Percentiles rank a stretch among this genome's conserved stretches.
These are phyloP conservation scores for Phania funesta DNA, from an alignment of 2,888 invertebrate genomes.

Conservation along the genomic window DNA sequence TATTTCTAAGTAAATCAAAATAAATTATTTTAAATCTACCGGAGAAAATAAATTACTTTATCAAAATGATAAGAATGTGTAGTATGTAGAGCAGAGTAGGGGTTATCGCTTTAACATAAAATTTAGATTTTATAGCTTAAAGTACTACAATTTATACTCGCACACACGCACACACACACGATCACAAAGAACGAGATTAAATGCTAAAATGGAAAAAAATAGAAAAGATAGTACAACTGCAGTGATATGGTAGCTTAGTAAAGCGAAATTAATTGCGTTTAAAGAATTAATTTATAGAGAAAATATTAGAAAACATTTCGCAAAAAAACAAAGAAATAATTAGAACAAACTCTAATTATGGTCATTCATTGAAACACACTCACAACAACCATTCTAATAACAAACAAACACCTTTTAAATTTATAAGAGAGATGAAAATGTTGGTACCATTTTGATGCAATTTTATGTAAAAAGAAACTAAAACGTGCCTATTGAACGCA, in stretches of 20 bases:
- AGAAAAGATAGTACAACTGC: not conserved
- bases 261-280: conserved; percentile 54
- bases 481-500: not conserved
- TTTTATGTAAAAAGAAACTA: not conserved
- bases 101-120: conserved; percentile 52
- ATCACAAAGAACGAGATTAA: conserved; percentile 50
- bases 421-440: not conserved
- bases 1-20: not conserved
- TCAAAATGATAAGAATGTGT: conserved; percentile 45
- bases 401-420: not conserved
- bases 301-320: conserved; percentile 22
- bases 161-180: not conserved
- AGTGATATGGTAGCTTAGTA: conserved; percentile 29
- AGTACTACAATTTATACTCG: conserved; percentile 28
- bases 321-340: conserved; percentile 50
- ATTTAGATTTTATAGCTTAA: conserved; percentile 39
- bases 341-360: conserved; percentile 61
- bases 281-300: conserved; percentile 62
- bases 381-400: not conserved
- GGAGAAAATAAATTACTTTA: conserved; percentile 21
- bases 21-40: not conserved
- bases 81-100: conserved; percentile 17
- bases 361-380: conserved; percentile 28
- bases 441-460: not conserved
- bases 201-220: conserved; percentile 23